Percentiles rank a stretch among this genome's conserved stretches.
These are phyloP conservation scores for Gephyroberyx darwinii DNA, from an alignment of 2,797 vertebrate species.

Conservation along the genomic window DNA sequence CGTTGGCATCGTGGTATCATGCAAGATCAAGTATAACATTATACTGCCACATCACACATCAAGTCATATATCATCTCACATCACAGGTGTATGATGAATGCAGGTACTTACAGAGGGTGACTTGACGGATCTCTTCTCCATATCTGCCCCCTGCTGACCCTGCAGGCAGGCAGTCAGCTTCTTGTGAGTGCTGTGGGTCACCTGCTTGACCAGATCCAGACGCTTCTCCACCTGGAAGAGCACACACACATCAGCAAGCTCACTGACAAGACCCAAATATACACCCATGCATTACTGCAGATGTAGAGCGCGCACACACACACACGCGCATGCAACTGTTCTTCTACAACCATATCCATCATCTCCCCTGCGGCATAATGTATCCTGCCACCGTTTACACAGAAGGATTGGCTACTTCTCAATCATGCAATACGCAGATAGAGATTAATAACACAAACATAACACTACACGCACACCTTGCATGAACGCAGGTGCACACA, in stretches of 20 bases:
- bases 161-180: constrained; percentile 96
- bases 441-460: no score
- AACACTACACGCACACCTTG: no score
- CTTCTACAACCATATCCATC: neutral
- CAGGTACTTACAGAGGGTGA: constrained; percentile 75
- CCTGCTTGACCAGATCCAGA: constrained; percentile 96
- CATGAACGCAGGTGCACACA: constrained; percentile 50
- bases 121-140: constrained; percentile 94
- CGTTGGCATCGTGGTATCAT: neutral
- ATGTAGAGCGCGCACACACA: no score
- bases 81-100: neutral
- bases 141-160: constrained; percentile 93
- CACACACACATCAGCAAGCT: neutral
- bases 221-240: constrained; percentile 93
- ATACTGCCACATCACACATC: neutral
- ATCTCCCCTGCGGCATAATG: no score
- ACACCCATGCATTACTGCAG: no score
- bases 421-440: no score
- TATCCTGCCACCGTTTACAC: no score
- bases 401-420: no score
- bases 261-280: no score
- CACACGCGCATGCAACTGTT: neutral
- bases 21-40: neutral
- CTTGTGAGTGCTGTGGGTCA: constrained; percentile 98
- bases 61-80: neutral